A percentile compares a stretch with the other conserved stretches of the same genome.
Conservation (phyloP, 2,113 vertebrate genomes). For the Embiotoca jacksoni region DNA sequence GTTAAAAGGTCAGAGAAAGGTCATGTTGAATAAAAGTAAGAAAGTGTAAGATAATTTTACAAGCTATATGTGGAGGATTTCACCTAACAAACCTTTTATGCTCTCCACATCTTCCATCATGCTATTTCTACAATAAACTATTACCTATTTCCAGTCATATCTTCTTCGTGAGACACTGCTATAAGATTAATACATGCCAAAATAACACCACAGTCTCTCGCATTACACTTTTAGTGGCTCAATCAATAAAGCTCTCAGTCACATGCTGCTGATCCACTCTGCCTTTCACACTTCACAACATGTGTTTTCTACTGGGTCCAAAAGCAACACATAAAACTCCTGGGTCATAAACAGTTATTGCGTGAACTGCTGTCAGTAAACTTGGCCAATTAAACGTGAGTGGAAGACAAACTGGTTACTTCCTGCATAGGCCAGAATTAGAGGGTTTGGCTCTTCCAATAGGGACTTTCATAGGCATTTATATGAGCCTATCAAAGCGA, state of each 20-base stretch:
- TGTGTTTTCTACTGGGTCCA: slow-evolving; percentile 51
- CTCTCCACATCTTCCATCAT: not conserved
- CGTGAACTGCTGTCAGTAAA: slow-evolving; percentile 71
- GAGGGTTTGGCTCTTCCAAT: slow-evolving; percentile 45
- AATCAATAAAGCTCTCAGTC: slow-evolving; percentile 66
- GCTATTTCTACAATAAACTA: slow-evolving; percentile 12
- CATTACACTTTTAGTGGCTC: slow-evolving; percentile 39
- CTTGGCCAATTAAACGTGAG: slow-evolving; percentile 62
- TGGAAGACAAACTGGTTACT: slow-evolving; percentile 65
- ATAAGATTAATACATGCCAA: not conserved
- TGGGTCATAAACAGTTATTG: slow-evolving; percentile 67
- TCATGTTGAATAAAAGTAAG: not conserved
- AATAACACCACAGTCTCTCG: slow-evolving; percentile 28
- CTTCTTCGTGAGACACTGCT: not conserved
- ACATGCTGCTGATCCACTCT: slow-evolving; percentile 49
- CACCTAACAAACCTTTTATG: not conserved
- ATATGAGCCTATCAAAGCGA: slow-evolving; percentile 65
- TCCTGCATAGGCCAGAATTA: slow-evolving; percentile 58
- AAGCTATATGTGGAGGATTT: too few relatives aligned
- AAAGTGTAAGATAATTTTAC: too few relatives aligned
- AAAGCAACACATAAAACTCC: slow-evolving; percentile 73
- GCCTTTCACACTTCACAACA: slow-evolving; percentile 57
- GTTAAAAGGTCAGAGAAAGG: too few relatives aligned
- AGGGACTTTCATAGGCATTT: slow-evolving; percentile 49
- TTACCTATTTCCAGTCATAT: slow-evolving; percentile 7